phyloP scores from a whole-genome alignment of 37 sponge, comb jelly and placozoan genomes.

The Geodia barretti region DNA sequence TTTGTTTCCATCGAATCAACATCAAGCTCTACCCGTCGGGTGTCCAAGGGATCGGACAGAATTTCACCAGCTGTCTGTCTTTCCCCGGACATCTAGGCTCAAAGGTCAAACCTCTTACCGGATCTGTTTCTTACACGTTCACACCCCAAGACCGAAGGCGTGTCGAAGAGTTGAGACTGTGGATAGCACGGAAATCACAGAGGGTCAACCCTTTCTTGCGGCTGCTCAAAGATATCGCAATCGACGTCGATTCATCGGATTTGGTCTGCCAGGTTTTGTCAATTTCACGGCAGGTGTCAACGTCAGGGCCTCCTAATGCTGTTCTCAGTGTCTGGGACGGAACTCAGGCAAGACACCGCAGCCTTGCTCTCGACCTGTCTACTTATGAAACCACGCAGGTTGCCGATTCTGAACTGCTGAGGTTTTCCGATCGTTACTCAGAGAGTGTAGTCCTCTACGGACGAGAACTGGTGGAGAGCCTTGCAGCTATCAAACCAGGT shows the following conservation, averaged over 20 bases:
- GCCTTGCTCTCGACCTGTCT: background rate
- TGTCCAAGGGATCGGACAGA: slow-evolving; percentile 6
- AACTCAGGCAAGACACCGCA: background rate
- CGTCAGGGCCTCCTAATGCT: background rate
- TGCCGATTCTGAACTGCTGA: background rate
- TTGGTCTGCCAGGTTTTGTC: slow-evolving; percentile 43
- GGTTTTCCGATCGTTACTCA: background rate
- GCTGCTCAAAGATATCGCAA: slow-evolving; percentile 11
- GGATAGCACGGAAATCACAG: background rate
- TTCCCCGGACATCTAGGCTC: slow-evolving; percentile 13
- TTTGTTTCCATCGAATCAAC: slow-evolving; percentile 37
- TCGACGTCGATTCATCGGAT: too few species aligned
- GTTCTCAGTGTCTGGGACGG: slow-evolving; percentile 52
- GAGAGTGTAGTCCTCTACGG: slow-evolving; percentile 1
- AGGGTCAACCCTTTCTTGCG: background rate
- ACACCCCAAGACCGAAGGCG: slow-evolving; percentile 12
- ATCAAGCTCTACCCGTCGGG: background rate
- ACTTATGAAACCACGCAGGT: background rate
- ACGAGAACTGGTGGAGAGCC: background rate
- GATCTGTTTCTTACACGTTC: slow-evolving; percentile 18
- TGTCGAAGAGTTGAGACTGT: slow-evolving; percentile 40
- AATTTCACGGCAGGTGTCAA: background rate
- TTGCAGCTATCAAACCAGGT: background rate
- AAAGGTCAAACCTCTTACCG: slow-evolving; percentile 26
- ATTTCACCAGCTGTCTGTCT: slow-evolving; percentile 9